Base-by-base conservation (phyloP, 2,797 vertebrate species). In the Molossus alvarezi region DNA sequence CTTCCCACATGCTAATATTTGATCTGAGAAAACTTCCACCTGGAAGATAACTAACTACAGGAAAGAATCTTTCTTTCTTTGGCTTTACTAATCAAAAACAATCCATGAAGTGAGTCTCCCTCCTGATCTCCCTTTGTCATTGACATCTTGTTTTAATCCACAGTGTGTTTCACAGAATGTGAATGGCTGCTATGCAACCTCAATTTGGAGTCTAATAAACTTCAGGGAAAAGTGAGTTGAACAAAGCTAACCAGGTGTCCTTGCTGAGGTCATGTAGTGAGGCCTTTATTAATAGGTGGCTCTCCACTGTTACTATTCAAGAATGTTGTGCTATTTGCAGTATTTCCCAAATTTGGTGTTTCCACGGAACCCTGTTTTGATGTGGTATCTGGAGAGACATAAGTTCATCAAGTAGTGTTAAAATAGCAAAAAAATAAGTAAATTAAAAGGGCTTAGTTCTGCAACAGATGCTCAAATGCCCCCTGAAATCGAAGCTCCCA, bases 81-180 rank as follows among this genome's bases (percentile, higher is more conserved):
- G 33, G 33, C 58, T 51, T 75, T 51, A 51, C 48, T 57, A 72
- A 33, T 94, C 41, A 96, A 55, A 83, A 85, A 48, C 14, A 76
- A 29, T 33, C 85, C 25, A 20, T 75, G 29, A 67, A 91, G 11
- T 51, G 57, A 84, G 37, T 65, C 69, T 96, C 57, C 57, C 53
- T 90, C 90, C 95, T 83, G 62, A 80, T 90, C 37, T 55, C 58
- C 15, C 18, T 77, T 91, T 62, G 17, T 90, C 71, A 97, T 83
- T 96, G 94, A 90, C 87, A 93, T 85, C 73, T 93, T 81, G 79
- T 90, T 94, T 97, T 88, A 94, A 94, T 92, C 45, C 64, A 86
- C 83, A 87, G 29, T 71, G 81, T 83, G 67, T 73, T 93, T 72
- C 53, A 37, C 51, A 55, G 90, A 94, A 96, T 95, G 53, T 91